Percentiles rank a stretch among this genome's conserved stretches.
Evolutionary conservation across 2,797 vertebrate species (phyloP).

Genomic region (Catostomus latipinnis): DNA sequence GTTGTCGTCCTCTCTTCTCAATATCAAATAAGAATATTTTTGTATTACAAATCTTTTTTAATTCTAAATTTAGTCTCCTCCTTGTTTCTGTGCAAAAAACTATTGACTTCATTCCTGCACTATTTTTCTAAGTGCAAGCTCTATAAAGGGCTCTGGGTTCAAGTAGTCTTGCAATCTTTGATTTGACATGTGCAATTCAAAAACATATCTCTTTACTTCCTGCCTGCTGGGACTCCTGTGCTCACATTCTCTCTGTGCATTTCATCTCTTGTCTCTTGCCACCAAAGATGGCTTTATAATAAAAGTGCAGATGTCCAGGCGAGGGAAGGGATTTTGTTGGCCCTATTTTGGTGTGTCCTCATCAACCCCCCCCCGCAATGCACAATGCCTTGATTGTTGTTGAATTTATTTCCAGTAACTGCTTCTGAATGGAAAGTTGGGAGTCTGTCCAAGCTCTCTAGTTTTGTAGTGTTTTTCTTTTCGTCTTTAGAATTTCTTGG

Average conservation of each 20-base stretch:
- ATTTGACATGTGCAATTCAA: constrained; percentile 11
- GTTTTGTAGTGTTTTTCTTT: neutral
- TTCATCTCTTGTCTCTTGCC: constrained; percentile 28
- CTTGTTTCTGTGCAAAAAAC: neutral
- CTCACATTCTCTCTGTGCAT: neutral
- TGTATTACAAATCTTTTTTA: neutral
- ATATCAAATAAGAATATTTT: constrained; percentile 7
- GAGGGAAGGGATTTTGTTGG: constrained; percentile 7
- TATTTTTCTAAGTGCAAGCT: constrained; percentile 3
- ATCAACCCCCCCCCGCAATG: neutral
- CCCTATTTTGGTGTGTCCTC: constrained; percentile 9
- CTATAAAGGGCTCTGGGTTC: neutral
- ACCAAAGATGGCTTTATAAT: constrained; percentile 31
- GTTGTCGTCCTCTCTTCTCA: neutral
- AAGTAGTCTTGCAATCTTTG: neutral
- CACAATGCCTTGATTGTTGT: constrained; percentile 21
- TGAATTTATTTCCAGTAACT: constrained; percentile 34
- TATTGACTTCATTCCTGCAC: neutral
- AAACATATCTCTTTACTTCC: neutral
- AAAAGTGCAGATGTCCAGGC: constrained; percentile 34
- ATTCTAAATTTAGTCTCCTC: neutral
- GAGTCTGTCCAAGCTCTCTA: neutral
- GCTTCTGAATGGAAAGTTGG: constrained; percentile 29
- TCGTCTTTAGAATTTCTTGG: constrained; percentile 10
- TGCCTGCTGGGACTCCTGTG: neutral